These are phyloP conservation scores for Myotis yumanensis DNA, from an alignment of 2,113 vertebrate species.

Conservation along the genomic window DNA sequence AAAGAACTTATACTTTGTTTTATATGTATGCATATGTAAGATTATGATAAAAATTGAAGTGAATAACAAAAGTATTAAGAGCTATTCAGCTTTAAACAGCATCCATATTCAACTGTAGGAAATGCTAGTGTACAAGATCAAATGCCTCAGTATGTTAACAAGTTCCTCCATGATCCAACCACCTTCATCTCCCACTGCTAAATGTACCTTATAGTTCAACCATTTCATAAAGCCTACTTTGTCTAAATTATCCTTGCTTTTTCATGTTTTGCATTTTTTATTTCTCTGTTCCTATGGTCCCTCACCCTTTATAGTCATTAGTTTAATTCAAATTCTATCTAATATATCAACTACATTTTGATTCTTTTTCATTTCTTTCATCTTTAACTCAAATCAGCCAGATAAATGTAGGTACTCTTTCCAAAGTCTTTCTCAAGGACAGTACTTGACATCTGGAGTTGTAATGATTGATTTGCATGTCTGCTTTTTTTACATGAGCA, in stretches of 20 bases:
- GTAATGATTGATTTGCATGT: neutral
- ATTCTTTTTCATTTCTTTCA: neutral
- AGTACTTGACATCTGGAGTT: neutral
- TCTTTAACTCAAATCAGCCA: neutral
- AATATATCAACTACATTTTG: neutral
- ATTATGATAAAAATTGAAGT: constrained; percentile 4
- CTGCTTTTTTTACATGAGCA: neutral
- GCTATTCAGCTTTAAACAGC: constrained; percentile 17
- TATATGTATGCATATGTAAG: neutral
- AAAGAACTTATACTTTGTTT: neutral
- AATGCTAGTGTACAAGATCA: neutral
- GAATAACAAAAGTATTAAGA: neutral
- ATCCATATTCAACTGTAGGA: neutral
- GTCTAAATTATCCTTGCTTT: neutral
- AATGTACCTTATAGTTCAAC: neutral
- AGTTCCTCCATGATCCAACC: neutral
- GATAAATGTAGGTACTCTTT: neutral
- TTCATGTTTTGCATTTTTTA: neutral
- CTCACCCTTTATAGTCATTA: neutral
- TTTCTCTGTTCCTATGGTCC: neutral
- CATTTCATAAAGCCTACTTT: neutral
- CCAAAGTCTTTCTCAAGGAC: neutral
- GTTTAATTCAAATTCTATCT: neutral
- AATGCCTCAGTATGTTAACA: neutral
- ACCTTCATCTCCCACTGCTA: neutral